These are phyloP conservation scores for Tinea trinotella DNA, from an alignment of 2,888 invertebrate genomes.

Conservation along the genomic window DNA sequence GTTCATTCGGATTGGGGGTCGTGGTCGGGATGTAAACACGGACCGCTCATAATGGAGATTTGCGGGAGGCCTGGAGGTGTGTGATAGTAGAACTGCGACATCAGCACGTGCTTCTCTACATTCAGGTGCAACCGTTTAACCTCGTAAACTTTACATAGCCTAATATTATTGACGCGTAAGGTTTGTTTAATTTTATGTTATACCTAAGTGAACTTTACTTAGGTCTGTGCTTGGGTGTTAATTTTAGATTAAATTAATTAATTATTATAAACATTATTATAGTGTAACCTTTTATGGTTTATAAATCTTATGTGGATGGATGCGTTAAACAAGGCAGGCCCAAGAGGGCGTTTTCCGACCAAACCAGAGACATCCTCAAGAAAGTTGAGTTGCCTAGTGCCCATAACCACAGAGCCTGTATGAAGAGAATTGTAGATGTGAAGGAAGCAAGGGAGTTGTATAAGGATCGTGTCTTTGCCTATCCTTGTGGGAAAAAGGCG, in stretches of 20 bases:
- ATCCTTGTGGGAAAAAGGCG: no score
- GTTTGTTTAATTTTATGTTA: neutral
- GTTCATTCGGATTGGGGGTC: neutral
- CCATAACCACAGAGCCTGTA: no score
- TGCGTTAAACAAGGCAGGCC: no score
- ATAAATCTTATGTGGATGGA: no score
- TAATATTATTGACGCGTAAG: neutral
- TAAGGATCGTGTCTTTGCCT: no score
- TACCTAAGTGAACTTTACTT: neutral
- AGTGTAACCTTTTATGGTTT: no score
- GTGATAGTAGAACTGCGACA: slow-evolving; percentile 54
- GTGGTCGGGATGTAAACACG: slow-evolving; percentile 19
- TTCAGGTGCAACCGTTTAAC: slow-evolving; percentile 4
- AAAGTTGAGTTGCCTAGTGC: no score
- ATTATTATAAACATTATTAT: no score
- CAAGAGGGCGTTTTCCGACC: no score
- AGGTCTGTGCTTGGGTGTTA: neutral
- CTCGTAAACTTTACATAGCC: neutral
- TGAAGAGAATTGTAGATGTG: no score
- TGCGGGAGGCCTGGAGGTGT: slow-evolving; percentile 37
- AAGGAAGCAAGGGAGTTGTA: no score
- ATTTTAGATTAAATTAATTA: neutral
- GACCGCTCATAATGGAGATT: slow-evolving; percentile 20
- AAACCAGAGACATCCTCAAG: no score
- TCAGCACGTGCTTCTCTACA: slow-evolving; percentile 44